Percentiles rank a stretch among this genome's conserved stretches.
phyloP scores from a whole-genome alignment of 2,113 vertebrate genomes.

The Pontoporia blainvillei region DNA sequence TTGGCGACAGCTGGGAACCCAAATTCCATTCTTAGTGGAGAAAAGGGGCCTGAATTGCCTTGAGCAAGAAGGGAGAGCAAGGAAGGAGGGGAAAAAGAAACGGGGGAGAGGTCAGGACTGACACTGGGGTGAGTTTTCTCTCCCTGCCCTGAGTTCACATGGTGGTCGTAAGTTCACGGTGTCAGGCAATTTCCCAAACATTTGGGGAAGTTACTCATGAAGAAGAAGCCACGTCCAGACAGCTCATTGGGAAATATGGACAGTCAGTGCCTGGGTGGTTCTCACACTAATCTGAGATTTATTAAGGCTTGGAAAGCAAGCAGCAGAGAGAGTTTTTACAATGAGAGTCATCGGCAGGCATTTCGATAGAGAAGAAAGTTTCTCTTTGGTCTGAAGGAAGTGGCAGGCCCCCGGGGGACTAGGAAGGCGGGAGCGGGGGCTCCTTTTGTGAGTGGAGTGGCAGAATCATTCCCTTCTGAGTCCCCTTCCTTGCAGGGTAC shows the following conservation, averaged over 20 bases:
- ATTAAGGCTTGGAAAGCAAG: conserved; percentile 57
- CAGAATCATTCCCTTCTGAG: neutral
- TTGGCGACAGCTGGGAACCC: neutral
- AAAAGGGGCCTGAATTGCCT: neutral
- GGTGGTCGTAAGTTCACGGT: conserved; percentile 12
- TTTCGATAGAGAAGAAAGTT: conserved; percentile 36
- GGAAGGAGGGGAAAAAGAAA: neutral
- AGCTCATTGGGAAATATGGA: conserved; percentile 56
- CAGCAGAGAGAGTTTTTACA: conserved; percentile 46
- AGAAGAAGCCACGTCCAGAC: conserved; percentile 54
- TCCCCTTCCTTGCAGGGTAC: neutral
- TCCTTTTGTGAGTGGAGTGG: neutral
- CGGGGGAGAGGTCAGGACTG: neutral
- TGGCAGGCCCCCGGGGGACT: neutral
- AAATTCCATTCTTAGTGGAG: neutral
- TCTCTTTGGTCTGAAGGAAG: conserved; percentile 10
- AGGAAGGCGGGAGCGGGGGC: neutral
- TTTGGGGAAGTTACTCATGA: conserved; percentile 58
- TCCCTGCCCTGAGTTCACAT: neutral
- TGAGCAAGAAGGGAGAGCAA: neutral
- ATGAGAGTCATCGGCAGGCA: conserved; percentile 29
- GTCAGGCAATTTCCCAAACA: neutral
- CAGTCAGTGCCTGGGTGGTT: conserved; percentile 61
- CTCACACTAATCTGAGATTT: conserved; percentile 64
- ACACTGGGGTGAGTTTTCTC: neutral